Evolutionary conservation across 2,797 vertebrate genomes (phyloP).

Genomic region (Falco naumanni): DNA sequence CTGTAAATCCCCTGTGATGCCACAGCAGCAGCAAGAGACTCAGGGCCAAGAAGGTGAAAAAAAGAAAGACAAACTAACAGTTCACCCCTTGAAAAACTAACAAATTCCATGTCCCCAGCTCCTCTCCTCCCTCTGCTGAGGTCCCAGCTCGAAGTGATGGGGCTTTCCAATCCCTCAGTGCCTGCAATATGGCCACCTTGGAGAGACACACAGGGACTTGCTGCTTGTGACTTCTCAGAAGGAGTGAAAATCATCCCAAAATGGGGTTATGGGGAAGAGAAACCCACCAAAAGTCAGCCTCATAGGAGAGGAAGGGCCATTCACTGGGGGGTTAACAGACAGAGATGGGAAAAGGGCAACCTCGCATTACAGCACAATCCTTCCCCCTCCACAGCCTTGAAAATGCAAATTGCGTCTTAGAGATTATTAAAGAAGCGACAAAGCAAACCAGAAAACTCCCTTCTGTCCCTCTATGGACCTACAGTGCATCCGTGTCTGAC

Average conservation of each 20-base stretch:
- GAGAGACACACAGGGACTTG: neutral
- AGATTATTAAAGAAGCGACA: neutral
- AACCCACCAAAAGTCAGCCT: neutral
- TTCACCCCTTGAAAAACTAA: neutral
- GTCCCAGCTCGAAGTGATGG: neutral
- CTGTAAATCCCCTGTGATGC: neutral
- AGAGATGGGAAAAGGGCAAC: neutral
- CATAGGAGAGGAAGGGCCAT: accelerated
- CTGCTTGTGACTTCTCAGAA: neutral
- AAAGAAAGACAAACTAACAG: neutral
- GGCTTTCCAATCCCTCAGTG: neutral
- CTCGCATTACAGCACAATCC: accelerated
- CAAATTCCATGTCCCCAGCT: accelerated
- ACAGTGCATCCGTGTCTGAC: accelerated
- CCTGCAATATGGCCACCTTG: accelerated
- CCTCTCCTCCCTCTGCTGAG: neutral
- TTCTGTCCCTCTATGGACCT: neutral
- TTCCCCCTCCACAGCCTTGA: neutral
- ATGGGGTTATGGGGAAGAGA: neutral
- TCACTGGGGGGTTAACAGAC: accelerated
- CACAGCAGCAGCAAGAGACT: neutral
- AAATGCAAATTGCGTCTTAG: neutral
- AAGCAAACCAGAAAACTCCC: neutral
- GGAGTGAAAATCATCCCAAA: neutral
- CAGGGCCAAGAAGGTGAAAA: neutral